Conservation (phyloP, 2,797 vertebrate species). For the Sebastes jordani region DNA sequence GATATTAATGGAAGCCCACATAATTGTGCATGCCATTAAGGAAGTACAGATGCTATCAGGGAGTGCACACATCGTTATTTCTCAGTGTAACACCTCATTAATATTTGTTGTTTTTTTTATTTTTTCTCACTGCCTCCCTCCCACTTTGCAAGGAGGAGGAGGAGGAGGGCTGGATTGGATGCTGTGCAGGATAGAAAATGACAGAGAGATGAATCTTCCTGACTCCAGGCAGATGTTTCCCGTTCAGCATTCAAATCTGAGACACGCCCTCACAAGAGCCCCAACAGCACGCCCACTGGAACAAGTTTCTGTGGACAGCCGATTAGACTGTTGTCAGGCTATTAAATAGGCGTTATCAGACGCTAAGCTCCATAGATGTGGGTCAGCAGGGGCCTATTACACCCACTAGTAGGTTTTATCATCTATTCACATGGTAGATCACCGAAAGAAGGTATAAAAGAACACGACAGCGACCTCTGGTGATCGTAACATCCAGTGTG, state of each 20-base stretch:
- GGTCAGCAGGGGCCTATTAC: too few relatives aligned
- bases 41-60: conserved; percentile 88
- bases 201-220: conserved; percentile 84
- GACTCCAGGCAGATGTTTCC: conserved; percentile 75
- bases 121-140: conserved; percentile 55
- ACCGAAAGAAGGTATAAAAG: too few relatives aligned
- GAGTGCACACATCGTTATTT: conserved; percentile 83
- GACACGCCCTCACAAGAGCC: conserved; percentile 27
- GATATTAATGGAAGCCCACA: conserved; percentile 84
- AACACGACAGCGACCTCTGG: too few relatives aligned
- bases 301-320: background rate
- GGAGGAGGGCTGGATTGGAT: conserved; percentile 72
- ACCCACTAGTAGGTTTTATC: too few relatives aligned
- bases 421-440: too few relatives aligned
- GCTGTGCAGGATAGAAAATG: conserved; percentile 71
- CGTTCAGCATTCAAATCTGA: conserved; percentile 73
- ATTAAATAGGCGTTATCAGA: too few relatives aligned
- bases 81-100: conserved; percentile 87
- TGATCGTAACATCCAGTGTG: too few relatives aligned
- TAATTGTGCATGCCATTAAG: conserved; percentile 89
- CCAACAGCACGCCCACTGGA: conserved; percentile 8
- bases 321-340: too few relatives aligned
- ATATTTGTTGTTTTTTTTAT: conserved; percentile 82
- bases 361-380: too few relatives aligned
- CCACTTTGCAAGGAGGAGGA: conserved; percentile 34